Evolutionary conservation across 30 jellyfish, hydroid and myxozoan species (phyloP), one percentile per base, ranked within the genome.

Genomic region (Morbakka virulenta): DNA sequence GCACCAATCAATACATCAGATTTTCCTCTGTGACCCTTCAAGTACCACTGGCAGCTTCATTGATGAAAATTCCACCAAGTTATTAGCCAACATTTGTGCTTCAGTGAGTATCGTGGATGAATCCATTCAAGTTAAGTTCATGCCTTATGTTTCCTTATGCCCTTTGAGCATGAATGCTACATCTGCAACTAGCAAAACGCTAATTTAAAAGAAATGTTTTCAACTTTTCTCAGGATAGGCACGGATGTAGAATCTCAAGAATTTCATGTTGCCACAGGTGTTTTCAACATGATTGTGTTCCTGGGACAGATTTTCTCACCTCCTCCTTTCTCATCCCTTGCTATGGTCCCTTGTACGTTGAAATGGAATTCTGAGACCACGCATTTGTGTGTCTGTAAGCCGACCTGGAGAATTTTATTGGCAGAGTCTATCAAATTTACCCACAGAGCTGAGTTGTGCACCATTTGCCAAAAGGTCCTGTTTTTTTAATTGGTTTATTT

Each of bases 391-490:
- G 64, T 6, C 73, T 77, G 4, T 51, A 50, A 67, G 50, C 66
- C 14, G 76, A 83, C 22, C 78, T 29, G 28, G 26, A 4, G 26
- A 82, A 82, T 41, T 71, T 81, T 50, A 20, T 50, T 23, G 72
- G 72, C 64, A 57, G 82, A 9, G 74, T 52, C 3, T 50, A 62
- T 4, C 41, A 72, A 49, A 82, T 71, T 4, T 14, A 52, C 11
- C 73, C 33, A 41, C 61, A 71, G 30, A 87, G 88, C 29, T 87
- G 62, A 29, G 51, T 82, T 24, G 79, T 82, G 48, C 35, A 81
- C n/a, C n/a, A n/a, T n/a, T n/a, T n/a, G n/a, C n/a, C n/a, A n/a
- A n/a, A n/a, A n/a, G n/a, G n/a, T n/a, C n/a, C n/a, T n/a, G n/a
- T n/a, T n/a, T n/a, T n/a, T n/a, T n/a, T n/a, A n/a, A n/a, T n/a